Evolutionary conservation across 2,113 vertebrate species (phyloP).

Genomic region (Pterocles burchelli): DNA sequence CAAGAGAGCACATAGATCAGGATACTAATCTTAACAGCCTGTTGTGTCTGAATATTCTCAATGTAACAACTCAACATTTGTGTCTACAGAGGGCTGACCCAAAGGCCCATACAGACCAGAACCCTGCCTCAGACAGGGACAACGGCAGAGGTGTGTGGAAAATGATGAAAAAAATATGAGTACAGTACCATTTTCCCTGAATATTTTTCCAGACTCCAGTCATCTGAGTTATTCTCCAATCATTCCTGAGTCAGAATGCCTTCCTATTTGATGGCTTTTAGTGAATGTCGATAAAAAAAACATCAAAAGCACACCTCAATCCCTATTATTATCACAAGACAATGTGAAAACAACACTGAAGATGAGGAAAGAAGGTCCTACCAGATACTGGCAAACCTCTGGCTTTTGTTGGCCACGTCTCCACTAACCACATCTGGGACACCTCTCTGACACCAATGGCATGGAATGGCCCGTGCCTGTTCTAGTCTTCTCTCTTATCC

Average conservation of each 20-base stretch:
- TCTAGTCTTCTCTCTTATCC: neutral
- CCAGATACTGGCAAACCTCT: neutral
- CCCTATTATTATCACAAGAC: neutral
- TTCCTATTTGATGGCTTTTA: neutral
- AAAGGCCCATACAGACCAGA: neutral
- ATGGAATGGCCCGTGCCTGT: neutral
- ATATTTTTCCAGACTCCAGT: neutral
- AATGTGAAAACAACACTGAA: neutral
- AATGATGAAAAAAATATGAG: neutral
- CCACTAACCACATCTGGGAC: neutral
- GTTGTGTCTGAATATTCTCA: neutral
- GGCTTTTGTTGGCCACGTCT: neutral
- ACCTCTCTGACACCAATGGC: neutral
- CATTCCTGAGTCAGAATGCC: neutral
- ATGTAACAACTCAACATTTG: neutral
- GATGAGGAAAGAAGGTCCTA: neutral
- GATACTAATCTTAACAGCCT: neutral
- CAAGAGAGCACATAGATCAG: neutral
- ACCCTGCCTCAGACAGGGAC: neutral
- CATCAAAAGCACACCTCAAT: neutral
- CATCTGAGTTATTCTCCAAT: neutral
- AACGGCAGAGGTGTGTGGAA: neutral
- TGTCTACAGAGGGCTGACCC: neutral
- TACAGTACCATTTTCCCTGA: neutral
- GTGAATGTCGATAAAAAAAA: neutral